Evolutionary conservation across 2,888 invertebrate genomes (phyloP), one percentile per base, ranked within the genome.

Genomic region (Clusia tigrina): DNA sequence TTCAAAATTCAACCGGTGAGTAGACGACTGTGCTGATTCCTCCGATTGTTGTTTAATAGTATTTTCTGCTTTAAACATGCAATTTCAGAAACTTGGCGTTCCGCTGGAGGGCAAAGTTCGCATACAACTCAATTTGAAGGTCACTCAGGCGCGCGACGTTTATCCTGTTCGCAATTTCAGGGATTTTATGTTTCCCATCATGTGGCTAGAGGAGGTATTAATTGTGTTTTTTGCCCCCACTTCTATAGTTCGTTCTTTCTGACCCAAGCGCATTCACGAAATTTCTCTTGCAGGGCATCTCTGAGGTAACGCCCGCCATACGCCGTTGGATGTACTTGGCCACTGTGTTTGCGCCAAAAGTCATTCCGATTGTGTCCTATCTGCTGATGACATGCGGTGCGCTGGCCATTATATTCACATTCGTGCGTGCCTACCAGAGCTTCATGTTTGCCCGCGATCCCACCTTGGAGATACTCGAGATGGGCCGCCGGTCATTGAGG

Each of bases 151-250:
- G 1, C 87, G 89, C 1, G 87, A 89, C 69, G 89, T 94, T 52
- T 86, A 88, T 69, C 87, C 89, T 2, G 93, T 93, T 12, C 85
- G 89, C 69, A 88, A 90, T 67, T 94, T 95, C 74, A 91, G 92
- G 0, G 89, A 89, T 77, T 92, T 92, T 58, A 86, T 92, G 6
- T 93, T 94, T 79, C 94, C 95, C 0, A 89, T 94, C 46, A 93
- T 94, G 91, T 94, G 94, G 94, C 72, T 94, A 1, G 94, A 95
- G 82, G 94, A 95, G 88, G 91, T 91, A 74, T 81, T n/a, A n/a
- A n/a, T 25, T 20, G 38, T 37, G 17, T 3, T 12, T 9, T 9
- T 32, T 32, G 32, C 32, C 12, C 20, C n/a, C 3, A n/a, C 15
- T 20, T 15, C 22, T 32, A 25, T 5, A 25, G n/a, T 32, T 25